These are phyloP conservation scores for Cossypha polioptera DNA, from an alignment of 2,797 vertebrate genomes.

Conservation along the genomic window DNA sequence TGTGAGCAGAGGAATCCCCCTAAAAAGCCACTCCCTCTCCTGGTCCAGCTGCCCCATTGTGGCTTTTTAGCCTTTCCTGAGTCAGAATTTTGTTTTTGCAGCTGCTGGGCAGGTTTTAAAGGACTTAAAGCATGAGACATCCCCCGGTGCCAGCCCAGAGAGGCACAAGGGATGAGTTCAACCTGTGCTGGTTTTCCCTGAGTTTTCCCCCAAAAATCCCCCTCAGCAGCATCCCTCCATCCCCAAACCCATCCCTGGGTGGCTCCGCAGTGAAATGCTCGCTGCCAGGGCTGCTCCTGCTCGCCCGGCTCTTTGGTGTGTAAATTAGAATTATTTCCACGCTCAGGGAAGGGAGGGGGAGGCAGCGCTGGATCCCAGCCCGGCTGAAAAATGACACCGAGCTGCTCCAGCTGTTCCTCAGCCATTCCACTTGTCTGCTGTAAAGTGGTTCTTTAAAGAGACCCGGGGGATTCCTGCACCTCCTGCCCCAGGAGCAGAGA, in stretches of 20 bases:
- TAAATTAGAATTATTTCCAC: background rate
- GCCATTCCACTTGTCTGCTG: background rate
- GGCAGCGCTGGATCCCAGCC: background rate
- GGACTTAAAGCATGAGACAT: background rate
- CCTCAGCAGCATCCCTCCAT: background rate
- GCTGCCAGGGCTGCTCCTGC: background rate
- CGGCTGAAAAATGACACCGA: background rate
- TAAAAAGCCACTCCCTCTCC: slow-evolving; percentile 2
- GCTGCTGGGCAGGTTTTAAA: background rate
- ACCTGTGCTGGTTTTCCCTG: background rate
- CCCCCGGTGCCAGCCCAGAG: fast-evolving
- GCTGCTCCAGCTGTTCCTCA: background rate
- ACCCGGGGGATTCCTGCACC: background rate
- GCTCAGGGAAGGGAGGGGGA: background rate
- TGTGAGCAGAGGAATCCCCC: background rate
- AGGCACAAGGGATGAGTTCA: background rate
- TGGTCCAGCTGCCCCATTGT: background rate
- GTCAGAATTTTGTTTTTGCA: background rate
- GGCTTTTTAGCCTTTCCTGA: background rate
- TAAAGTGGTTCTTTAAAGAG: background rate
- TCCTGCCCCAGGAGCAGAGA: background rate
- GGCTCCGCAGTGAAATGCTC: background rate
- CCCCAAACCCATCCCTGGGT: background rate
- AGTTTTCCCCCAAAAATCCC: background rate
- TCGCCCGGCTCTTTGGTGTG: background rate